Conservation (phyloP, 2,888 invertebrate species). For the Ophion slaviceki region DNA sequence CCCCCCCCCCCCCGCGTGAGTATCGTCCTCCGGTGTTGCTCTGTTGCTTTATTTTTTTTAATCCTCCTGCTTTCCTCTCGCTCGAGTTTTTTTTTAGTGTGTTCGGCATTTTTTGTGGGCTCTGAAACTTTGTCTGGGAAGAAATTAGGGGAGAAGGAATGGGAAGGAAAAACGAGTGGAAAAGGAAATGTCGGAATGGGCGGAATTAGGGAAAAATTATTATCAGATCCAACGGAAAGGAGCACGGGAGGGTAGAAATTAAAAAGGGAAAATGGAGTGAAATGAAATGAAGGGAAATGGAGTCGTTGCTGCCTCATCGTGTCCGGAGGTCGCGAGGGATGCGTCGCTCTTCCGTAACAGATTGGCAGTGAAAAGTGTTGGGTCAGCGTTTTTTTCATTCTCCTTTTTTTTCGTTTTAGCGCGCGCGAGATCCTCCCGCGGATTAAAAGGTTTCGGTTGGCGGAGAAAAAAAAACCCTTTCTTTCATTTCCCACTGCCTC, state of each 20-base stretch:
- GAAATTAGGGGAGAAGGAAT: not conserved
- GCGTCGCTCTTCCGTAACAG: slow-evolving; percentile 74
- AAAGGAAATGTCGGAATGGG: not conserved
- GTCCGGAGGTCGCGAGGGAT: not conserved
- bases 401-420: slow-evolving; percentile 42
- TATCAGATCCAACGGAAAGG: not conserved
- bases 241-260: not conserved
- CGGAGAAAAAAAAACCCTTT: slow-evolving; percentile 60
- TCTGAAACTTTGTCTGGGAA: too few relatives aligned
- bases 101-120: too few relatives aligned
- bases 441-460: slow-evolving; percentile 78
- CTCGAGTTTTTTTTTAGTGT: too few relatives aligned
- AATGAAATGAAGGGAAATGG: slow-evolving; percentile 15
- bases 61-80: too few relatives aligned
- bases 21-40: not conserved
- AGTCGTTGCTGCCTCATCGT: slow-evolving; percentile 1
- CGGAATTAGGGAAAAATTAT: not conserved
- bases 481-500: slow-evolving; percentile 24
- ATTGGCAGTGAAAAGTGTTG: slow-evolving; percentile 77
- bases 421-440: slow-evolving; percentile 63
- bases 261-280: not conserved
- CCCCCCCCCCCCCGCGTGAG: not conserved
- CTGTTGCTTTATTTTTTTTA: not conserved
- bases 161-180: not conserved
- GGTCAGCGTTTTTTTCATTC: slow-evolving; percentile 78